Percentiles rank a stretch among this genome's conserved stretches.
phyloP scores from a whole-genome alignment of 2,888 invertebrate genomes.

The Spilosoma lubricipeda region DNA sequence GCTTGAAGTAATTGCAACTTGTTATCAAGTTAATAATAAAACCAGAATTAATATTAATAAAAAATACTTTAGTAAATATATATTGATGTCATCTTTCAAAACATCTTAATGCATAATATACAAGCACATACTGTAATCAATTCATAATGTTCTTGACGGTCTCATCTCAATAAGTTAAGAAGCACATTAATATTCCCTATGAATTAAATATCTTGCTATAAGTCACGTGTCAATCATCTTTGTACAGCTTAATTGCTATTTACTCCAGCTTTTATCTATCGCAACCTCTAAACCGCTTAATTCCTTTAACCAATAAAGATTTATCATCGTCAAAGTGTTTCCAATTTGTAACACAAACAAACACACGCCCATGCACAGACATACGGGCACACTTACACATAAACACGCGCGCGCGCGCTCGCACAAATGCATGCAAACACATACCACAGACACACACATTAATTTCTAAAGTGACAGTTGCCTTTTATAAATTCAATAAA shows the following conservation, averaged over 20 bases:
- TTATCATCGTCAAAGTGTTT: constrained; percentile 22
- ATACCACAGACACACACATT: too few relatives aligned
- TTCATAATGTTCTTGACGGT: neutral
- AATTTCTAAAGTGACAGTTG: too few relatives aligned
- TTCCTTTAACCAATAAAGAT: constrained; percentile 25
- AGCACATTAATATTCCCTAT: constrained; percentile 19
- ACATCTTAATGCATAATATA: neutral
- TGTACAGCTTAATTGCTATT: constrained; percentile 15
- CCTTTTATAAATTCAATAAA: too few relatives aligned
- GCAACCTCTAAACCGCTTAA: constrained; percentile 12
- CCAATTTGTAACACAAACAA: too few relatives aligned
- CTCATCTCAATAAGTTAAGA: constrained; percentile 1
- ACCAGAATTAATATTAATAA: too few relatives aligned
- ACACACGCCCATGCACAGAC: too few relatives aligned
- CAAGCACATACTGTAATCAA: neutral
- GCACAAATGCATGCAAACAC: too few relatives aligned
- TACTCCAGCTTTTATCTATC: neutral
- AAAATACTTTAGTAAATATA: neutral
- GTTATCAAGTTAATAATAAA: too few relatives aligned
- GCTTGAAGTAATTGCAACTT: neutral
- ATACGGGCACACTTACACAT: too few relatives aligned
- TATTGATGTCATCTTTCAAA: neutral
- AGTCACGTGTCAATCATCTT: constrained; percentile 13
- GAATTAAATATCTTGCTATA: constrained; percentile 6
- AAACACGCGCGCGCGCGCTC: too few relatives aligned